Conservation (phyloP, 2,797 vertebrate genomes). For the Vespertilio murinus region DNA sequence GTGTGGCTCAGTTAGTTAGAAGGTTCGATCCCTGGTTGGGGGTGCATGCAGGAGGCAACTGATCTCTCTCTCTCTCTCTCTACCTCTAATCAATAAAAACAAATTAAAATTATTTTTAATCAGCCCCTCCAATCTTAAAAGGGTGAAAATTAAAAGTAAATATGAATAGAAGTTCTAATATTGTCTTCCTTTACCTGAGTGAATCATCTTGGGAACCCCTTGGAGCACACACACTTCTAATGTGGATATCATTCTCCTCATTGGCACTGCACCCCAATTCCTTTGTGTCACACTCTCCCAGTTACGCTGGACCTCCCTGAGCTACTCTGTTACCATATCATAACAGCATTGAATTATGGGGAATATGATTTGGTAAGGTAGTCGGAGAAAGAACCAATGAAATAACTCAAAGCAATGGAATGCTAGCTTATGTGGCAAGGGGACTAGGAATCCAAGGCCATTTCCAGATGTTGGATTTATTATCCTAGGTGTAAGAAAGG, state of each 20-base stretch:
- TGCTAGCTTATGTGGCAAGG: not conserved
- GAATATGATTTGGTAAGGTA: not conserved
- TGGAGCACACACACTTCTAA: not conserved
- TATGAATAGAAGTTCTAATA: not conserved
- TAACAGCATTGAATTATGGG: not conserved
- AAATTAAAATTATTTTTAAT: not conserved
- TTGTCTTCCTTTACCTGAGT: not conserved
- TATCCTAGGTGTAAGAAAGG: not conserved
- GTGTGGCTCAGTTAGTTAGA: not conserved
- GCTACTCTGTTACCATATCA: not conserved
- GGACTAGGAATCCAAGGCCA: not conserved
- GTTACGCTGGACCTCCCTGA: not conserved
- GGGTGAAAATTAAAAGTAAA: conserved; percentile 16
- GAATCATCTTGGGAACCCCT: not conserved
- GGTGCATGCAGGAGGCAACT: not conserved
- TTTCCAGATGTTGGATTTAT: conserved; percentile 3
- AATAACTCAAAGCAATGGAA: not conserved
- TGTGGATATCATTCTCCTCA: not conserved
- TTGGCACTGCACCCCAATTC: not conserved
- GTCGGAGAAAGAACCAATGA: not conserved
- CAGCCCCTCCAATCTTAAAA: not conserved
- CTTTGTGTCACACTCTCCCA: not conserved
- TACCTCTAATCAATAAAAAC: not conserved
- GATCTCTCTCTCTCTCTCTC: not conserved
- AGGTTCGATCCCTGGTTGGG: not conserved